These are phyloP conservation scores for Crypturellus tataupa DNA, from an alignment of 2,797 vertebrate species.

Conservation along the genomic window DNA sequence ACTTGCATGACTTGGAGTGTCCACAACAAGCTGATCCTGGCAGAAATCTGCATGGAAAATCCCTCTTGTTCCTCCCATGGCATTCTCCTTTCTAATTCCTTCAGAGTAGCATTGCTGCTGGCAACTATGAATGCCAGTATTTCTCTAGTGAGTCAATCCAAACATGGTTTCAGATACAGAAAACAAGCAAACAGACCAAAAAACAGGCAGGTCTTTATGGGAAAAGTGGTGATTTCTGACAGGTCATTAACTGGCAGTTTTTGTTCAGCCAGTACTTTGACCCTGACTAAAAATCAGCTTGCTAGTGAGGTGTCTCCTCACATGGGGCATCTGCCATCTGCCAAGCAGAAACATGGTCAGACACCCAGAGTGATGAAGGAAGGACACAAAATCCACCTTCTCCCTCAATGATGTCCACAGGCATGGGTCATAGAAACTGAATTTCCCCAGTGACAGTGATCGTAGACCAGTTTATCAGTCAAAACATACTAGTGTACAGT, in stretches of 20 bases:
- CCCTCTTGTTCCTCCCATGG: neutral
- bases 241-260: neutral
- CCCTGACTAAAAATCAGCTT: neutral
- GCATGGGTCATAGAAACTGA: neutral
- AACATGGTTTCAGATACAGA: slow-evolving; percentile 1
- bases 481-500: neutral
- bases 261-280: neutral
- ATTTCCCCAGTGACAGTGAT: rapidly evolving
- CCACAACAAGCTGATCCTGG: neutral
- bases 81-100: neutral
- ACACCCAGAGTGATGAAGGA: neutral
- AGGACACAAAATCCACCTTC: neutral
- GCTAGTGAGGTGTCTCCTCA: neutral
- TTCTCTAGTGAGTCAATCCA: slow-evolving; percentile 42
- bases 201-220: neutral
- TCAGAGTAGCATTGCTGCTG: neutral
- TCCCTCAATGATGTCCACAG: neutral
- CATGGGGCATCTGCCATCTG: neutral
- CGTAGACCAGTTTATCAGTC: neutral
- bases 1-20: neutral
- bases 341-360: neutral
- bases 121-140: neutral
- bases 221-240: slow-evolving; percentile 5
- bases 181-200: neutral
- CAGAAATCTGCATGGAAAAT: slow-evolving; percentile 3